Base-by-base conservation (phyloP, 2,888 invertebrate genomes). In the Apodemia mormo region DNA sequence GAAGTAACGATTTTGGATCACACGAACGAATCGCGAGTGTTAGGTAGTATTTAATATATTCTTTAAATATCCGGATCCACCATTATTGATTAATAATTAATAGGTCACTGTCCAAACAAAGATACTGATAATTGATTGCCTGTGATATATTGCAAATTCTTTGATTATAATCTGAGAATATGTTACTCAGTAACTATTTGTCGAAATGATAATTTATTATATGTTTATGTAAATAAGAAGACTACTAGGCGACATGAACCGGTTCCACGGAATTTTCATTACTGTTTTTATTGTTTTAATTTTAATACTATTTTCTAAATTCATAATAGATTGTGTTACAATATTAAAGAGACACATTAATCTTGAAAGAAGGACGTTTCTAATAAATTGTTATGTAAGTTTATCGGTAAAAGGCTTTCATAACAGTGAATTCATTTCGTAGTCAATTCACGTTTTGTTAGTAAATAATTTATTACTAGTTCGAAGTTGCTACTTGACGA, bases 231-330 rank as follows among this genome's bases (percentile, higher is more conserved):
- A 81, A 90, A 90, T 89, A 71, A 68, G 80, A 81, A 83, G 85
- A 86, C 86, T 80, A 85, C 85, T 86, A 87, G 85, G 82, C 84
- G 85, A 85, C 81, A 79, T 76, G 81, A 87, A 82, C 90, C 78
- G 85, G 90, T 92, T 90, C 85, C 85, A 79, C 77, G 86, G 89
- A 89, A 90, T 92, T 88, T 87, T 88, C 85, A 89, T 89, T 83
- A 81, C 80, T 79, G 78, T 83, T 85, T 85, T 86, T 89, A 88
- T 88, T 90, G 89, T 90, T 89, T 87, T 80, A 83, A 73, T 81
- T 56, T 70, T 68, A 67, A 69, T 71, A 72, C 72, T 68, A 68
- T 65, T 64, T 67, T 64, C 40, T 66, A 61, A 61, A 61, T 56
- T 29, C 56, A 56, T 61, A 61, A 61, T 61, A 61, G 29, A 61